phyloP scores from a whole-genome alignment of 1,140 invertebrate species.

The Holotrichia oblita region DNA sequence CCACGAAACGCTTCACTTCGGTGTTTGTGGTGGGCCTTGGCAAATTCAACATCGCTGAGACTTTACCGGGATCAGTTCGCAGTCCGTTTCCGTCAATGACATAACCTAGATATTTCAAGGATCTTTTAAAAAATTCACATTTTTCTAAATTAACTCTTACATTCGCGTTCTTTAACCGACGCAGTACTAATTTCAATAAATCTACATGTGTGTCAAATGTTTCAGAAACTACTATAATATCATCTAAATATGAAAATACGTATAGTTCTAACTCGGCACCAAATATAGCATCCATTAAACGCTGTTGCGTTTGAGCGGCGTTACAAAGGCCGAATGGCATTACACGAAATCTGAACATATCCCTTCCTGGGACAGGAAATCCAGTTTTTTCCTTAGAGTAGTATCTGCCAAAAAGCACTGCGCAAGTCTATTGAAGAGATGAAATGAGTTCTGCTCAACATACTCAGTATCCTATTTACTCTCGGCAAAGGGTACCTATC shows the following conservation, averaged over 20 bases:
- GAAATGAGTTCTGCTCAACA: constrained; percentile 52
- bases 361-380: constrained; percentile 57
- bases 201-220: constrained; percentile 58
- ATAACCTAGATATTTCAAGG: constrained; percentile 58
- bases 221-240: constrained; percentile 56
- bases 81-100: constrained; percentile 56
- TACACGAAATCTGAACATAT: constrained; percentile 26
- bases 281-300: constrained; percentile 58
- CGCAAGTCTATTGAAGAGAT: constrained; percentile 57
- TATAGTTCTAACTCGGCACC: constrained; percentile 53
- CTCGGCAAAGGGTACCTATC: constrained; percentile 54
- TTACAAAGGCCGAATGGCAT: constrained; percentile 61
- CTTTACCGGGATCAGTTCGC: constrained; percentile 56
- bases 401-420: constrained; percentile 59
- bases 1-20: constrained; percentile 27
- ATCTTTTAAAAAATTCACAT: constrained; percentile 55
- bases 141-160: constrained; percentile 45
- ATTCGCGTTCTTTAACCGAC: neutral
- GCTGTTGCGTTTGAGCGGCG: constrained; percentile 58
- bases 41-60: constrained; percentile 47
- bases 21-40: constrained; percentile 38
- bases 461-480: constrained; percentile 53
- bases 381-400: constrained; percentile 56
- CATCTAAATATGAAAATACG: constrained; percentile 56
- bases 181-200: constrained; percentile 42